Conservation (phyloP, 2,888 invertebrate genomes). For the Epistrophella euchroma region DNA sequence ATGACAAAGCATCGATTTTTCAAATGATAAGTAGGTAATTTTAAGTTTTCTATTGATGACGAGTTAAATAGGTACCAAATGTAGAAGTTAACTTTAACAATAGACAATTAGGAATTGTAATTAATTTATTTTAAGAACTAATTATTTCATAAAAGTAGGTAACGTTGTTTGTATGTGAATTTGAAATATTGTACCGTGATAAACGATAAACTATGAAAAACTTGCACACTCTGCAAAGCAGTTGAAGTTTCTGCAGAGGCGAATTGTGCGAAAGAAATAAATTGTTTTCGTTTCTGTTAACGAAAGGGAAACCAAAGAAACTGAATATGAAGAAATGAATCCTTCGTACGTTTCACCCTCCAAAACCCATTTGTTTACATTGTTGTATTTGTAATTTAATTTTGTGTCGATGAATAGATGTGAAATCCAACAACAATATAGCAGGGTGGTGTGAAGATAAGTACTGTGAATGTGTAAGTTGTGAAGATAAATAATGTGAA, state of each 20-base stretch:
- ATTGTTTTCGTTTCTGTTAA: conserved; percentile 15
- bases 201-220: conserved; percentile 17
- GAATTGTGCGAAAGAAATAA: conserved; percentile 43
- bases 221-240: conserved; percentile 20
- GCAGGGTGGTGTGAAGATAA: no score
- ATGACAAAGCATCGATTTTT: conserved; percentile 68
- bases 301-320: conserved; percentile 61
- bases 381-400: no score
- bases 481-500: no score
- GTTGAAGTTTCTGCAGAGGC: conserved; percentile 2
- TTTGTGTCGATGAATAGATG: no score
- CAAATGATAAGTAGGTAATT: conserved; percentile 38
- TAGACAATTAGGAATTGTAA: neutral
- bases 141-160: neutral
- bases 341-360: no score
- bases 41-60: neutral
- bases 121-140: neutral
- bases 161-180: conserved; percentile 24
- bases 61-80: neutral
- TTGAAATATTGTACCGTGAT: conserved; percentile 21
- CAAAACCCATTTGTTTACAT: no score
- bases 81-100: neutral
- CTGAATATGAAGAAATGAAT: no score
- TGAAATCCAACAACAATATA: no score
- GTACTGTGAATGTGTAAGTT: no score